Conservation (phyloP, 2,113 vertebrate genomes). For the Nansenia antarctica region DNA sequence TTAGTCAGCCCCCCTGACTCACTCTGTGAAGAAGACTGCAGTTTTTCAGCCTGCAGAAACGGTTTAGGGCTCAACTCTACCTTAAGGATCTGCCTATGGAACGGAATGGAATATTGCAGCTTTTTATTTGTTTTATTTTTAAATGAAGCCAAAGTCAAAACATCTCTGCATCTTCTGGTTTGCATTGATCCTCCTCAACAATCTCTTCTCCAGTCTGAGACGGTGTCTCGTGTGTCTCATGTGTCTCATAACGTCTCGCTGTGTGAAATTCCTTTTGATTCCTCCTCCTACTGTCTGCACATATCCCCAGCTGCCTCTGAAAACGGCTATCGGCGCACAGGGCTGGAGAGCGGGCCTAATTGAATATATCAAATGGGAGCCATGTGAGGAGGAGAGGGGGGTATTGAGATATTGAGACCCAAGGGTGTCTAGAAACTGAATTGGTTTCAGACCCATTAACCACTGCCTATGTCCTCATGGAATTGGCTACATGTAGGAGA, state of each 20-base stretch:
- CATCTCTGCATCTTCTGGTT: slow-evolving; percentile 25
- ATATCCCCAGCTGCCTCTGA: slow-evolving; percentile 25
- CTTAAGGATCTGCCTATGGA: too few relatives aligned
- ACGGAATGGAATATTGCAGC: too few relatives aligned
- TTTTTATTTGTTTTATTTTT: too few relatives aligned
- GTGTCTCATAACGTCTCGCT: too few relatives aligned
- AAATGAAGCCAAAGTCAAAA: neutral
- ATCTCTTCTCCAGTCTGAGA: slow-evolving; percentile 9
- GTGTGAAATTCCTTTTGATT: slow-evolving; percentile 25
- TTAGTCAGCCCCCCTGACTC: slow-evolving; percentile 26
- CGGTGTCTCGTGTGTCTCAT: slow-evolving; percentile 28
- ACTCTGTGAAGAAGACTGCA: slow-evolving; percentile 11
- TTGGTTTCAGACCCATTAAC: too few relatives aligned
- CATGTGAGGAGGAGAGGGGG: neutral
- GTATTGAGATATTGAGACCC: too few relatives aligned
- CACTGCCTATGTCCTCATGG: too few relatives aligned
- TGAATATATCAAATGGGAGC: slow-evolving; percentile 41
- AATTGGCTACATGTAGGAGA: too few relatives aligned
- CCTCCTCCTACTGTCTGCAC: slow-evolving; percentile 30
- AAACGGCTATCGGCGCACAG: slow-evolving; percentile 30
- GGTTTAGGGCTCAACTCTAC: too few relatives aligned
- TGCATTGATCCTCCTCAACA: neutral
- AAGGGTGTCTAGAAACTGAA: too few relatives aligned
- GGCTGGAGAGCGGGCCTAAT: slow-evolving; percentile 43
- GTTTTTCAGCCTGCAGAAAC: neutral